Evolutionary conservation across 2,797 vertebrate genomes (phyloP).

Genomic region (Eupleurogrammus muticus): DNA sequence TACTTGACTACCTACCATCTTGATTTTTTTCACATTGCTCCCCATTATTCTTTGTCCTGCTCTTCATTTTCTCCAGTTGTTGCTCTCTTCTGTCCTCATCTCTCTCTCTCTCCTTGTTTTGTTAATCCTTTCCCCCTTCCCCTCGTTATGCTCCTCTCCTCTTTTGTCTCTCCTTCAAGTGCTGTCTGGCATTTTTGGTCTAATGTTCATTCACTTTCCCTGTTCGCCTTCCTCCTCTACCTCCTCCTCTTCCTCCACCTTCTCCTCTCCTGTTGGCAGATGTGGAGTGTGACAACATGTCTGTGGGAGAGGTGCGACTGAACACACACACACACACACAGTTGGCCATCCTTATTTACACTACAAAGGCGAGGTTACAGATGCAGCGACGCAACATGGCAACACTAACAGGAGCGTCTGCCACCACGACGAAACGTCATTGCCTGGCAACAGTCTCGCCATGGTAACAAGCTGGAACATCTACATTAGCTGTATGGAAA

Average conservation of each 20-base stretch:
- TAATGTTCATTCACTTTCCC: conserved; percentile 43
- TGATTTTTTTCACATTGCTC: conserved; percentile 33
- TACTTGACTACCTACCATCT: neutral
- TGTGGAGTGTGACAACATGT: conserved; percentile 64
- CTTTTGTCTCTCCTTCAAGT: conserved; percentile 41
- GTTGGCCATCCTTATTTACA: conserved; percentile 68
- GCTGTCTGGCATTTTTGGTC: conserved; percentile 45
- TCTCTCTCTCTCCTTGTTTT: conserved; percentile 49
- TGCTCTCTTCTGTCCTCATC: conserved; percentile 52
- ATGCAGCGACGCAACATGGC: conserved; percentile 63
- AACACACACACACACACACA: conserved; percentile 39
- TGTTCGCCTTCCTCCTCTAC: conserved; percentile 6
- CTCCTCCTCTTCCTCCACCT: neutral
- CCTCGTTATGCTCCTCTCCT: conserved; percentile 47
- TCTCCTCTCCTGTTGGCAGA: conserved; percentile 41
- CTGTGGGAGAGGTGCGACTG: conserved; percentile 51
- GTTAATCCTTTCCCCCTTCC: conserved; percentile 53
- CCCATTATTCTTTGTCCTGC: conserved; percentile 26
- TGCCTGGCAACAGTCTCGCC: conserved; percentile 67
- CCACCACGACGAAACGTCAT: conserved; percentile 65
- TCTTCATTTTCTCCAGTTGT: conserved; percentile 42
- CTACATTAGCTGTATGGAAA: conserved; percentile 58
- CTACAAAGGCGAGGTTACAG: conserved; percentile 70
- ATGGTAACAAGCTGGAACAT: conserved; percentile 71
- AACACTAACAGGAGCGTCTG: conserved; percentile 69